Conservation (phyloP, 2,797 vertebrate species). For the Leuciscus waleckii region DNA sequence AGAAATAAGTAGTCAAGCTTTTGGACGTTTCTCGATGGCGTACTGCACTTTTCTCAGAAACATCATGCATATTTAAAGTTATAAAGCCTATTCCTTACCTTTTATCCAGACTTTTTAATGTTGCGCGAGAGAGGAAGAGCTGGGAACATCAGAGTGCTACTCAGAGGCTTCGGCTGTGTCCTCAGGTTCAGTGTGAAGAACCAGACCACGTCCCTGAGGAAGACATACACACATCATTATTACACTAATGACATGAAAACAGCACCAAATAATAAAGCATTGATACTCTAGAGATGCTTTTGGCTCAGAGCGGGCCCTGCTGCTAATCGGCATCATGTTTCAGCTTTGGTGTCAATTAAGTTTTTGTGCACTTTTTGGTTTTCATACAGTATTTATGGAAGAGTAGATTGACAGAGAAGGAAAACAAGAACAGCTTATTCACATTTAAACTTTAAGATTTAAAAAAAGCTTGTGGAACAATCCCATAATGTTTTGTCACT, state of each 20-base stretch:
- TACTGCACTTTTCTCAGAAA: slow-evolving; percentile 81
- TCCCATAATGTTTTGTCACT: neutral
- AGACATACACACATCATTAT: slow-evolving; percentile 38
- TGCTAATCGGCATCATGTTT: neutral
- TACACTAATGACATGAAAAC: slow-evolving; percentile 38
- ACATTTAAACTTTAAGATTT: neutral
- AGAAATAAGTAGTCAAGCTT: slow-evolving; percentile 80
- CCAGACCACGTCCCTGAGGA: slow-evolving; percentile 22
- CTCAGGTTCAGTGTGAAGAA: slow-evolving; percentile 42
- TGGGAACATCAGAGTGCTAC: slow-evolving; percentile 46
- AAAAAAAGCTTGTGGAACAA: neutral
- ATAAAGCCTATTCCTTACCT: slow-evolving; percentile 82
- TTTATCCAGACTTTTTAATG: slow-evolving; percentile 79
- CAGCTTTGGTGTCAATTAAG: slow-evolving; percentile 19
- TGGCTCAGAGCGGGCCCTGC: neutral
- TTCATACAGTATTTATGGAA: slow-evolving; percentile 15
- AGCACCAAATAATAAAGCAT: slow-evolving; percentile 11
- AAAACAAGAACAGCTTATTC: slow-evolving; percentile 26
- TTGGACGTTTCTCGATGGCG: slow-evolving; percentile 76
- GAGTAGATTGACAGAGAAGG: neutral
- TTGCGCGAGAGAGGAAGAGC: slow-evolving; percentile 45
- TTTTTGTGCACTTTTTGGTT: slow-evolving; percentile 19
- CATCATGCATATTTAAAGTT: slow-evolving; percentile 85
- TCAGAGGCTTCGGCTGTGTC: slow-evolving; percentile 38
- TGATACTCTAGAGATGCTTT: neutral